Conservation (phyloP, 2,797 vertebrate species). For the Atherinosoma microstoma region DNA sequence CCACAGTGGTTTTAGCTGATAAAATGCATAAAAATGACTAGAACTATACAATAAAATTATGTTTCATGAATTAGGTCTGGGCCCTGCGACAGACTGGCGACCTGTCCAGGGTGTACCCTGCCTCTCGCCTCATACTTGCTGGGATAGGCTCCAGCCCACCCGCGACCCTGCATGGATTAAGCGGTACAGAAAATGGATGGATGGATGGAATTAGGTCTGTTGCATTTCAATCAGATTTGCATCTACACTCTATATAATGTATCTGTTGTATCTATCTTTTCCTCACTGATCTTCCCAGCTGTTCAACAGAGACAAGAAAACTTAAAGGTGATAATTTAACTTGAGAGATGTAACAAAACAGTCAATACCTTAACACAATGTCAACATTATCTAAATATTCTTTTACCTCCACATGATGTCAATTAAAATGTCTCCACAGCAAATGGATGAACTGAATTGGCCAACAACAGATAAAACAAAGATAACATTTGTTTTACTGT, state of each 20-base stretch:
- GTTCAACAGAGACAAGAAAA: background rate
- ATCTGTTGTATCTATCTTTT: background rate
- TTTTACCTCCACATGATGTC: background rate
- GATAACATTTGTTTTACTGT: background rate
- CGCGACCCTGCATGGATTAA: too few relatives aligned
- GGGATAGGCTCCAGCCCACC: too few relatives aligned
- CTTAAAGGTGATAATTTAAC: background rate
- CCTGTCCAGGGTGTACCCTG: too few relatives aligned
- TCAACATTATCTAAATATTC: slow-evolving; percentile 9
- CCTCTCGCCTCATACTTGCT: too few relatives aligned
- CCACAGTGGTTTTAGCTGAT: background rate
- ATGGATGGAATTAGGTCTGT: too few relatives aligned
- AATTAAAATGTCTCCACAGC: background rate
- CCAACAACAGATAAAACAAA: background rate
- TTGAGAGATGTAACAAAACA: background rate
- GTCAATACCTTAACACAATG: slow-evolving; percentile 4
- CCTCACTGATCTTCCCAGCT: slow-evolving; percentile 4
- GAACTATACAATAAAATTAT: background rate
- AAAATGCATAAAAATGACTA: background rate
- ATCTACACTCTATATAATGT: background rate
- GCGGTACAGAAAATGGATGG: too few relatives aligned
- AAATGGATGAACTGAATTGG: background rate
- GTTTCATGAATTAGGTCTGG: background rate
- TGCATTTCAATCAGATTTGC: background rate
- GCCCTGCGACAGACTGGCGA: too few relatives aligned